Evolutionary conservation across 1,140 invertebrate species (phyloP).

Genomic region (Triops longicaudatus): DNA sequence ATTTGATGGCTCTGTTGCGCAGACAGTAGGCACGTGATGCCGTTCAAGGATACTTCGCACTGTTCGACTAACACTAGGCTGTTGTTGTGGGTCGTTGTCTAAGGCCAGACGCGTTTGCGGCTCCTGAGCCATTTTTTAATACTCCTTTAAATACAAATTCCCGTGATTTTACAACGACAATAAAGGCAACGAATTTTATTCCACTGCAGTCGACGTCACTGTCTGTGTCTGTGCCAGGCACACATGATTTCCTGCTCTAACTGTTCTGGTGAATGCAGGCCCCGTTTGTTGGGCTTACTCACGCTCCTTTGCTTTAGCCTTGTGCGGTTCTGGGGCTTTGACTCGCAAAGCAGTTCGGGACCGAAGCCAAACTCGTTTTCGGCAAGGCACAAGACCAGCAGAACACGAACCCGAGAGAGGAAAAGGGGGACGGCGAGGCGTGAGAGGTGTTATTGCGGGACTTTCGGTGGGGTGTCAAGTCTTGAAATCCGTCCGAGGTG

Average conservation of each 20-base stretch:
- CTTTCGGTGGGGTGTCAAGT: neutral
- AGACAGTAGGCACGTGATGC: slow-evolving; percentile 5
- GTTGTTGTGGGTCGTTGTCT: neutral
- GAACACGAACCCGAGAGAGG: slow-evolving; percentile 7
- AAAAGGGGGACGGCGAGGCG: neutral
- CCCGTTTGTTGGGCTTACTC: slow-evolving; percentile 11
- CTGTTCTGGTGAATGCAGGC: neutral
- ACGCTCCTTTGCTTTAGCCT: slow-evolving; percentile 4
- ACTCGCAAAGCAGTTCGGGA: slow-evolving; percentile 5
- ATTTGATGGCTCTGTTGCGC: neutral
- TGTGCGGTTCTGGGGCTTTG: neutral
- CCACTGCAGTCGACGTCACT: slow-evolving; percentile 4
- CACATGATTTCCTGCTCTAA: slow-evolving; percentile 15
- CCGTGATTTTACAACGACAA: neutral
- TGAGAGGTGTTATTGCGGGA: neutral
- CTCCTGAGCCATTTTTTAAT: neutral
- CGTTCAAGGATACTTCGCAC: slow-evolving; percentile 11
- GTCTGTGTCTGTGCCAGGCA: slow-evolving; percentile 5
- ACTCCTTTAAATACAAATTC: neutral
- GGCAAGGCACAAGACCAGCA: neutral
- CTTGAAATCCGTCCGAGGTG: neutral
- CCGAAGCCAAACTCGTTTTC: slow-evolving; percentile 14
- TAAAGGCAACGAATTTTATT: neutral
- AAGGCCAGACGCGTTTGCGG: neutral
- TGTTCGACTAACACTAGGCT: slow-evolving; percentile 11